phyloP scores from a whole-genome alignment of 2,797 vertebrate species.

The Tragopan temminckii region DNA sequence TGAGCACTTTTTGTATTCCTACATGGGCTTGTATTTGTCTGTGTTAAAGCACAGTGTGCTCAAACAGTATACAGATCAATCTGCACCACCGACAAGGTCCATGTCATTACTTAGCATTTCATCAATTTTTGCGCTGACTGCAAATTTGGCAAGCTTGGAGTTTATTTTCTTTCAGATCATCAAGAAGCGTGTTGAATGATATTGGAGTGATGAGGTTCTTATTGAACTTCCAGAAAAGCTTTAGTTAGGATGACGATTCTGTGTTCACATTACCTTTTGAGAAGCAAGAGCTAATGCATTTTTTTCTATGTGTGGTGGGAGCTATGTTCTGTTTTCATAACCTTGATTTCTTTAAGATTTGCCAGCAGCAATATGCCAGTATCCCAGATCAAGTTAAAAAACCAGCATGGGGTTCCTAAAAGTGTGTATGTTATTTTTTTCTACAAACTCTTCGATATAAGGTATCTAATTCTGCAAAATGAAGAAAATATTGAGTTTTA shows the following conservation, averaged over 20 bases:
- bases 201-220: slow-evolving; percentile 9
- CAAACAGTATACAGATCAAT: neutral
- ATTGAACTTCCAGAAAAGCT: neutral
- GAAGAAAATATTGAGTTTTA: neutral
- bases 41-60: neutral
- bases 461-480: neutral
- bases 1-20: neutral
- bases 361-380: neutral
- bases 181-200: neutral
- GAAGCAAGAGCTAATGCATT: neutral
- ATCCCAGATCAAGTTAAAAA: neutral
- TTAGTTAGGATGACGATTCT: neutral
- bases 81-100: neutral
- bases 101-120: slow-evolving; percentile 28
- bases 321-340: neutral
- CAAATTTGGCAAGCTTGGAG: neutral
- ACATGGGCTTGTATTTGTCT: neutral
- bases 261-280: neutral
- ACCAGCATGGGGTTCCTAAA: neutral
- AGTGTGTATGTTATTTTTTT: neutral
- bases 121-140: neutral
- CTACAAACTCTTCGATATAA: neutral
- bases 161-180: slow-evolving; percentile 42
- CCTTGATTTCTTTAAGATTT: neutral
- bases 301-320: neutral